Evolutionary conservation across 2,797 vertebrate species (phyloP).

Genomic region (Melanotaenia nigrans): DNA sequence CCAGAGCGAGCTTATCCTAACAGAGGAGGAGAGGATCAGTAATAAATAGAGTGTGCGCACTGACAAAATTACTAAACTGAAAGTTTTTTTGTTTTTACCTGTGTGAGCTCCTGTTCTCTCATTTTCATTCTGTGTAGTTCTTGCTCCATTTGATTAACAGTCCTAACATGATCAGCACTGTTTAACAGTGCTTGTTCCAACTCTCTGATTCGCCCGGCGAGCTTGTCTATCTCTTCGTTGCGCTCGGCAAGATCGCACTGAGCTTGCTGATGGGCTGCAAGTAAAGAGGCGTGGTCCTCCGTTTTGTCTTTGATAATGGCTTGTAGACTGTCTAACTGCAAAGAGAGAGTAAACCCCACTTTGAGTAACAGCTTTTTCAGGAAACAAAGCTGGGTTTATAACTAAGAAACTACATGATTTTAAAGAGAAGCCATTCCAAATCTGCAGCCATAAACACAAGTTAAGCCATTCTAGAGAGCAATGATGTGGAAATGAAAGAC

Average conservation of each 20-base stretch:
- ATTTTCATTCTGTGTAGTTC: slow-evolving; percentile 86
- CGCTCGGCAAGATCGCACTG: slow-evolving; percentile 84
- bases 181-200: slow-evolving; percentile 84
- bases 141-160: slow-evolving; percentile 83
- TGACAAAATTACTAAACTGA: background rate
- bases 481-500: slow-evolving; percentile 21
- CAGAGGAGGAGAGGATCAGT: slow-evolving; percentile 5
- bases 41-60: background rate
- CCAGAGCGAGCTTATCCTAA: slow-evolving; percentile 90
- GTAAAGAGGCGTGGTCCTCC: slow-evolving; percentile 85
- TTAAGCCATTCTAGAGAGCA: slow-evolving; percentile 59
- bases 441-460: background rate
- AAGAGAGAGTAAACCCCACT: slow-evolving; percentile 2
- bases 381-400: slow-evolving; percentile 4
- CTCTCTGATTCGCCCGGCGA: slow-evolving; percentile 83
- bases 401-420: slow-evolving; percentile 22
- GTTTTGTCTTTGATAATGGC: slow-evolving; percentile 88
- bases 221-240: slow-evolving; percentile 90
- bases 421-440: background rate
- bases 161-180: slow-evolving; percentile 72
- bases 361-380: background rate
- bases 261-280: slow-evolving; percentile 85
- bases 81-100: slow-evolving; percentile 73
- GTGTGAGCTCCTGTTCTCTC: slow-evolving; percentile 83
- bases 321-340: slow-evolving; percentile 90